Base-by-base conservation (phyloP, 2,797 vertebrate genomes). In the Psittacula echo region DNA sequence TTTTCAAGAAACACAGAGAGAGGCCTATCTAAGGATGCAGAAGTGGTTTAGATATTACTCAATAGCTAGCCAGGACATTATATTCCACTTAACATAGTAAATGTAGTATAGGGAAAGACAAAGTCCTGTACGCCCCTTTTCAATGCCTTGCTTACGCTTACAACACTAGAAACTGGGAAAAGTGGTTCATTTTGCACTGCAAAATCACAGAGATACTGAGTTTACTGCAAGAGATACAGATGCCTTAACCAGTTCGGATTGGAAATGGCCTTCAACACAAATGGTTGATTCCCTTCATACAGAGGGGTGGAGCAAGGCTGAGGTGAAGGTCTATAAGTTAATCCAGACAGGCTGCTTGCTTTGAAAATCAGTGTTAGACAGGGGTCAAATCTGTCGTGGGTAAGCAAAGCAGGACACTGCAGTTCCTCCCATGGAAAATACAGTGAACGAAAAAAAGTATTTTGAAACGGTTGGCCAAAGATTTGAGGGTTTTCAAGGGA, bases 401-500 rank as follows among this genome's bases (percentile, higher is more conserved):
- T 65, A 84, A 89, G 62, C 60, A 89, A 37, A 80, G 67, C 44
- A 87, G 47, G 50, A 86, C 77, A 44, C 20, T 45, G 44, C 24
- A 78, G 45, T 24, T 89, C 17, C 24, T 78, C 82, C 77, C 41
- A 53, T 29, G 17, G 73, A 93, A 94, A 90, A 93, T 6, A 67
- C 0, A 81, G 50, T 22, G 16, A 27, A 93, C 17, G 34, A 72
- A 76, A 86, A 86, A 13, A 86, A 67, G 66, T 37, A 74, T 86
- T 88, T 79, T 84, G n/a, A 92, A 92, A 89, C 48, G 1, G 1
- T 1, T 68, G 66, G 41, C 65, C 53, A 54, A 81, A 90, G 58
- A 90, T 67, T 78, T 87, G 48, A 83, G 22, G 10, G 44, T 50
- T 95, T 92, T 95, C 84, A 94, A 89, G 74, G 75, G 22, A 75